phyloP scores from a whole-genome alignment of 2,113 vertebrate genomes.

The Arizona elegans region DNA sequence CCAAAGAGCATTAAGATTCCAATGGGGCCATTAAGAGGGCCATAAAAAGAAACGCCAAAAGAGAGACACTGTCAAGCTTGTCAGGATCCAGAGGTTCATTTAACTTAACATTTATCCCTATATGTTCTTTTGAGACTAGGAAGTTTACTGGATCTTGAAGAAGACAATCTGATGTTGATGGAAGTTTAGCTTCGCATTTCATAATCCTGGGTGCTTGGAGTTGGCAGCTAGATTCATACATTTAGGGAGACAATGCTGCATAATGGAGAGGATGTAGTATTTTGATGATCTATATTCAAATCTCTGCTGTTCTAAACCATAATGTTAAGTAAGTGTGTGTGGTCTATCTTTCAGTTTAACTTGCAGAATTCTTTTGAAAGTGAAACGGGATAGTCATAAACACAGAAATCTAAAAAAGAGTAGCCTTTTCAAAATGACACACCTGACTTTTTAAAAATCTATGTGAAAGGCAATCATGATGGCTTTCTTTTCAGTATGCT shows the following conservation, averaged over 20 bases:
- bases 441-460: neutral
- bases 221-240: neutral
- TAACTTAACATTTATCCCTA: neutral
- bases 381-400: neutral
- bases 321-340: neutral
- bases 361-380: neutral
- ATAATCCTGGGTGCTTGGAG: neutral
- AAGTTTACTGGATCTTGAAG: conserved; percentile 25
- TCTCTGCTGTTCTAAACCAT: neutral
- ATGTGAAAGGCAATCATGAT: neutral
- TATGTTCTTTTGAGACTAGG: conserved; percentile 11
- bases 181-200: neutral
- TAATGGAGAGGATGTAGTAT: neutral
- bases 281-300: neutral
- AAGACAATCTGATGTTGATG: neutral
- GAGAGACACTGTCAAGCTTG: conserved; percentile 50
- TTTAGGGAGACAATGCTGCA: neutral
- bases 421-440: neutral
- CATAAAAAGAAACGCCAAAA: conserved; percentile 65
- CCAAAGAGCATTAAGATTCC: conserved; percentile 65
- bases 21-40: conserved; percentile 54
- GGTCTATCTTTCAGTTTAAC: neutral
- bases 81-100: conserved; percentile 47
- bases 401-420: neutral
- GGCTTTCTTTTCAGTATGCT: neutral